Percentiles rank a stretch among this genome's conserved stretches.
These are phyloP conservation scores for Protomyctophum bolini DNA, from an alignment of 2,113 vertebrate genomes.

Conservation along the genomic window DNA sequence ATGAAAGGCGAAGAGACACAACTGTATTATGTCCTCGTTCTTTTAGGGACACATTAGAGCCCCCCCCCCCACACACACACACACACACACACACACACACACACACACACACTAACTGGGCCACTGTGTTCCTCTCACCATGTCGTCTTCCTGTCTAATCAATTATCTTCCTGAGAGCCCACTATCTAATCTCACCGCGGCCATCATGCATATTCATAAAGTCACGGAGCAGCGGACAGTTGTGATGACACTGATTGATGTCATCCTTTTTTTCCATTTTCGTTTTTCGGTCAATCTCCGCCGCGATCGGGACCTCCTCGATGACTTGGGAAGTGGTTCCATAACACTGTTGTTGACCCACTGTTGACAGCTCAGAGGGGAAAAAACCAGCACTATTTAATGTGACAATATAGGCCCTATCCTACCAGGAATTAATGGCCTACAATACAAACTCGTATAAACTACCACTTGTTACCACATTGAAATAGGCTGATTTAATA, in stretches of 20 bases:
- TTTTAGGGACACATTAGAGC: constrained; percentile 7
- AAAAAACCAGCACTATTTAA: too few relatives aligned
- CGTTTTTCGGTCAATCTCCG: constrained; percentile 17
- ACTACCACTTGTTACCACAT: too few relatives aligned
- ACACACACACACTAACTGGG: constrained; percentile 30
- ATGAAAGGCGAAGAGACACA: constrained; percentile 26
- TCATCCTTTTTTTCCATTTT: constrained; percentile 58
- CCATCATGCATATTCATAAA: constrained; percentile 86
- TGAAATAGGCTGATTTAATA: too few relatives aligned
- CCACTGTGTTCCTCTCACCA: constrained; percentile 53
- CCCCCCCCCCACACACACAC: too few relatives aligned
- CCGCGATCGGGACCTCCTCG: constrained; percentile 37
- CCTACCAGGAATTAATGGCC: neutral
- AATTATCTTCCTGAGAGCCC: constrained; percentile 83
- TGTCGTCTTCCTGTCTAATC: constrained; percentile 84
- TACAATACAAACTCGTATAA: too few relatives aligned
- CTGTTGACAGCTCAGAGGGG: neutral
- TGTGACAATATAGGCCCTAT: too few relatives aligned
- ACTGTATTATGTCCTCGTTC: constrained; percentile 17
- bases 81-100: too few relatives aligned
- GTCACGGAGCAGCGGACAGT: constrained; percentile 68
- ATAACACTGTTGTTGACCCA: constrained; percentile 8
- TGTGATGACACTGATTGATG: constrained; percentile 80
- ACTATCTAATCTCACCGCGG: constrained; percentile 78
- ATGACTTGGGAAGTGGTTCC: constrained; percentile 31